Evolutionary conservation across 2,888 invertebrate species (phyloP).

Genomic region (Machimus rusticus): DNA sequence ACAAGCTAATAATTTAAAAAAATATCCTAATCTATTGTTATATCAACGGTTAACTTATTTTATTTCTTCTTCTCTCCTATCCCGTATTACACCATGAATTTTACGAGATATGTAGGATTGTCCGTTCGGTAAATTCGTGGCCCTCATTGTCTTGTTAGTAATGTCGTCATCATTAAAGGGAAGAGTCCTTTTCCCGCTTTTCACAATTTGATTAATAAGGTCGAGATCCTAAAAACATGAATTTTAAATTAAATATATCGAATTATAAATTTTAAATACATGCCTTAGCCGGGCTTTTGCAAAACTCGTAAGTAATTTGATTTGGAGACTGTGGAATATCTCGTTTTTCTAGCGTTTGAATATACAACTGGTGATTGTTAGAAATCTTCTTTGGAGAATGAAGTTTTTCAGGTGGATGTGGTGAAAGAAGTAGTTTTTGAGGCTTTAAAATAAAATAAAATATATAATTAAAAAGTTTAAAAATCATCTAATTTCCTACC

Average conservation of each 20-base stretch:
- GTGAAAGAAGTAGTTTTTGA: conserved; percentile 70
- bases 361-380: conserved; percentile 67
- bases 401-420: conserved; percentile 71
- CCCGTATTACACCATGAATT: conserved; percentile 53
- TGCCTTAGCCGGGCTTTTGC: conserved; percentile 61
- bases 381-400: conserved; percentile 58
- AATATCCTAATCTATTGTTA: not conserved
- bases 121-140: not conserved
- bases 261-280: not conserved
- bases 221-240: conserved; percentile 54
- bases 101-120: conserved; percentile 48
- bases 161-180: conserved; percentile 55
- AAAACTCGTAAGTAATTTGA: conserved; percentile 57
- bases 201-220: conserved; percentile 57
- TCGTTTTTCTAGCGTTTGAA: conserved; percentile 65
- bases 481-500: conserved; percentile 47
- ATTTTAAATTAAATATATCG: not conserved
- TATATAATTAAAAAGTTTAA: not conserved
- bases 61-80: conserved; percentile 53
- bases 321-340: conserved; percentile 61
- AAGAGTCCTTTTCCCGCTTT: conserved; percentile 56
- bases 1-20: conserved; percentile 24
- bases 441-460: conserved; percentile 52
- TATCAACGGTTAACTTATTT: not conserved
- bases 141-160: not conserved